phyloP scores from a whole-genome alignment of 2,888 invertebrate species.

The Orthosia gracilis region DNA sequence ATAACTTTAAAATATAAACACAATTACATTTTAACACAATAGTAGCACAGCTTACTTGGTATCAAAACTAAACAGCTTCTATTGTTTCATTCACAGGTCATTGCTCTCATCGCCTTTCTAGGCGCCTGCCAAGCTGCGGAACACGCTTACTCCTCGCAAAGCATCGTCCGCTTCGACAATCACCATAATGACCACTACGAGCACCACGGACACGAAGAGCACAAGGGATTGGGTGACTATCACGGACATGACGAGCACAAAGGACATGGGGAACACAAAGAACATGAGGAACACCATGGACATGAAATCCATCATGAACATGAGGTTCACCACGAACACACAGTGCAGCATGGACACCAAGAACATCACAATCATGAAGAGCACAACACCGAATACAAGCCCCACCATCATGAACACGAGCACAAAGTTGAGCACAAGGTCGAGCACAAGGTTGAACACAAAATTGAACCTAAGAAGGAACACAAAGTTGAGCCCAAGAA shows the following conservation, averaged over 20 bases:
- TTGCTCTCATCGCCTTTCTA: conserved; percentile 67
- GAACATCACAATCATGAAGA: conserved; percentile 49
- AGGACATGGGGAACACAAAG: conserved; percentile 27
- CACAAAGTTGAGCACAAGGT: neutral
- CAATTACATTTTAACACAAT: neutral
- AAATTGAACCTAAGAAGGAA: conserved; percentile 23
- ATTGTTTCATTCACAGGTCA: conserved; percentile 58
- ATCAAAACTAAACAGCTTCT: conserved; percentile 6
- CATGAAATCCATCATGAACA: conserved; percentile 41
- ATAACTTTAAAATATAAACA: neutral
- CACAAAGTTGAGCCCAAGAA: conserved; percentile 20
- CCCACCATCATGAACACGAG: conserved; percentile 41
- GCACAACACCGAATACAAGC: conserved; percentile 36
- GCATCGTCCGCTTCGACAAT: conserved; percentile 64
- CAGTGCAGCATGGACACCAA: conserved; percentile 36
- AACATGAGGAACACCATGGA: conserved; percentile 6
- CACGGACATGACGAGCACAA: conserved; percentile 40
- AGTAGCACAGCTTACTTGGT: neutral
- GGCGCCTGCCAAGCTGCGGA: conserved; percentile 69
- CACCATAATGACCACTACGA: conserved; percentile 52
- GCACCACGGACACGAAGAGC: conserved; percentile 31
- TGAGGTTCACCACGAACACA: conserved; percentile 37
- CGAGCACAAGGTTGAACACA: conserved; percentile 9
- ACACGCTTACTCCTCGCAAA: conserved; percentile 73
- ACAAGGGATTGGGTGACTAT: conserved; percentile 35